Evolutionary conservation across 1,140 invertebrate species (phyloP).

Genomic region (Eurytemora carolleeae): DNA sequence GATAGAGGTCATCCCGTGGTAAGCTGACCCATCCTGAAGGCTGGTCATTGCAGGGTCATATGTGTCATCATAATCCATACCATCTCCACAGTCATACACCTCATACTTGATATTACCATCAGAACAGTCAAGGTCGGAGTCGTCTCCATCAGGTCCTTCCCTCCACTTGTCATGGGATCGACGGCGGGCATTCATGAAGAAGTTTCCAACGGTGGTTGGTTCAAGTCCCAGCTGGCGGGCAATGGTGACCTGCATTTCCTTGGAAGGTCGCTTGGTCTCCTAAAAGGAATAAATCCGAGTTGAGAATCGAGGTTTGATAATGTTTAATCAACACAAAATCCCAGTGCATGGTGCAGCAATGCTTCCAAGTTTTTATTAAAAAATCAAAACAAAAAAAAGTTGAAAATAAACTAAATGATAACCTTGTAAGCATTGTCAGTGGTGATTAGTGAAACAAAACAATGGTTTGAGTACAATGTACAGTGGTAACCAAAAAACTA

Average conservation of each 20-base stretch:
- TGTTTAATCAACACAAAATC: too few species aligned
- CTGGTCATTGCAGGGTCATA: not conserved
- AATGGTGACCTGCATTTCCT: conserved; percentile 99
- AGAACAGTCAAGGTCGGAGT: not conserved
- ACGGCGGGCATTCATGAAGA: conserved; percentile 98
- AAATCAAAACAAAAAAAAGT: too few species aligned
- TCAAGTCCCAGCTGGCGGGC: conserved; percentile 90
- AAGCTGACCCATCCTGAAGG: not conserved
- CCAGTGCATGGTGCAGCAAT: too few species aligned
- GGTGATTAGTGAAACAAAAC: too few species aligned
- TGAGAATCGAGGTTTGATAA: too few species aligned
- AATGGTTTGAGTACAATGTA: too few species aligned
- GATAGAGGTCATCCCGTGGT: not conserved
- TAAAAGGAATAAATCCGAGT: too few species aligned
- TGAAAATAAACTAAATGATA: too few species aligned
- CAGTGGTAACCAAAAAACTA: too few species aligned
- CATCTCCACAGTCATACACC: not conserved
- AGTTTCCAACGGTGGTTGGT: conserved; percentile 96
- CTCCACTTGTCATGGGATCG: conserved; percentile 98
- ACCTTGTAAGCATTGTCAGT: too few species aligned
- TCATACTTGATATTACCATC: not conserved
- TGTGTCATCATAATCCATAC: too few species aligned
- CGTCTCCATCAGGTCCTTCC: conserved; percentile 37
- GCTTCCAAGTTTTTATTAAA: too few species aligned
- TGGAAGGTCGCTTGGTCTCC: conserved; percentile 97